Evolutionary conservation across 2,888 invertebrate genomes (phyloP).

Genomic region (Ametastegia equiseti): DNA sequence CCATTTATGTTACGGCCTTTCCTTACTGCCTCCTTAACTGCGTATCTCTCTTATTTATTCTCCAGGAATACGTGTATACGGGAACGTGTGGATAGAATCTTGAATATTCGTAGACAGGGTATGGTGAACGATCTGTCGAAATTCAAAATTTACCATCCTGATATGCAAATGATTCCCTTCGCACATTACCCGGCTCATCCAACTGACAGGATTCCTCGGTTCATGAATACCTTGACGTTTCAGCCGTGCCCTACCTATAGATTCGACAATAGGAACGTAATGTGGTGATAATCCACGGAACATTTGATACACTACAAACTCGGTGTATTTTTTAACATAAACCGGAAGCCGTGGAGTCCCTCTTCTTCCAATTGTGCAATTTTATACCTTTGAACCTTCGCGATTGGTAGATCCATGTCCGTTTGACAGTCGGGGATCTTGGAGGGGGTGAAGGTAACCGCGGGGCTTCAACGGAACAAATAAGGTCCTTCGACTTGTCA

Average conservation of each 20-base stretch:
- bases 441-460: neutral
- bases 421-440: neutral
- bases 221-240: conserved; percentile 16
- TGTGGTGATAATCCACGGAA: neutral
- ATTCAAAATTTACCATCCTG: conserved; percentile 21
- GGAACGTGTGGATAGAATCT: conserved; percentile 9
- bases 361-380: conserved; percentile 19
- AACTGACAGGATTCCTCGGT: neutral
- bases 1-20: neutral
- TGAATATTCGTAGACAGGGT: conserved; percentile 4
- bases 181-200: conserved; percentile 16
- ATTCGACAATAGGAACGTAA: neutral
- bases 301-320: neutral
- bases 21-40: neutral
- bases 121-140: conserved; percentile 21
- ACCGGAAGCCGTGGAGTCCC: neutral
- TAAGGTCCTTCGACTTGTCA: conserved; percentile 58
- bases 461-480: conserved; percentile 47
- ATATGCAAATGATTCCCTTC: neutral
- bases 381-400: conserved; percentile 19
- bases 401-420: conserved; percentile 25
- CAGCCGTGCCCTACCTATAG: neutral
- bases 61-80: neutral
- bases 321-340: neutral
- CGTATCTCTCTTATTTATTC: conserved; percentile 33